Evolutionary conservation across 2,888 invertebrate genomes (phyloP), one percentile per base, ranked within the genome.

Genomic region (Campopleginae sp.): DNA sequence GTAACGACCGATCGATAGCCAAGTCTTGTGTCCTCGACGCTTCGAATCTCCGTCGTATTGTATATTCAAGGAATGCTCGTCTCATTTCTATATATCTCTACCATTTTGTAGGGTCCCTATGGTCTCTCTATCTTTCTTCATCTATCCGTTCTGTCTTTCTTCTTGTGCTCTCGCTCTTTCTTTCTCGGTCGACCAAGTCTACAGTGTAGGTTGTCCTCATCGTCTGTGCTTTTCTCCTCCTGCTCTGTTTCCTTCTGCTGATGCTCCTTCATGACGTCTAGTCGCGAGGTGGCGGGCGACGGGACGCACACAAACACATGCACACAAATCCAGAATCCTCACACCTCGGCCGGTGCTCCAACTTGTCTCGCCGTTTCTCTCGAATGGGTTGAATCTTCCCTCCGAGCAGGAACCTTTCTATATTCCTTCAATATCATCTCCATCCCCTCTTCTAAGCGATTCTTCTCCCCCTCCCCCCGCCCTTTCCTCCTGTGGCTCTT

Each of bases 151-250:
- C 94, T 94, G 94, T 54, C 54, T 63, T n/a, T 31, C 14, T 63
- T 92, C 94, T 94, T 94, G 38, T 38, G 33, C 33, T 63, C 65
- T 65, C 31, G 94, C 94, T 94, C 94, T 91, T 94, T 94, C 93
- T 93, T 92, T 92, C 92, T 78, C 23, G 33, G 19, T 72, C 19
- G 44, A 27, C 80, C 58, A 68, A 80, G 80, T 80, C 82, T 61
- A 63, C 58, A 58, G 42, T 72, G 38, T 77, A 65, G 76, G n/a
- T 63, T 63, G 70, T 77, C 72, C 63, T 77, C 74, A 51, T 51
- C 83, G 66, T 63, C 89, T 87, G 89, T 87, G 33, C 75, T 23
- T 88, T 87, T 88, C 88, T n/a, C 14, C 87, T 90, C 70, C 58
- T 46, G 23, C 51, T 23, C 27, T 14, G 23, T 23, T 23, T 23